Base-by-base conservation (phyloP, 1,140 invertebrate genomes). In the Euura saliciscinereae region DNA sequence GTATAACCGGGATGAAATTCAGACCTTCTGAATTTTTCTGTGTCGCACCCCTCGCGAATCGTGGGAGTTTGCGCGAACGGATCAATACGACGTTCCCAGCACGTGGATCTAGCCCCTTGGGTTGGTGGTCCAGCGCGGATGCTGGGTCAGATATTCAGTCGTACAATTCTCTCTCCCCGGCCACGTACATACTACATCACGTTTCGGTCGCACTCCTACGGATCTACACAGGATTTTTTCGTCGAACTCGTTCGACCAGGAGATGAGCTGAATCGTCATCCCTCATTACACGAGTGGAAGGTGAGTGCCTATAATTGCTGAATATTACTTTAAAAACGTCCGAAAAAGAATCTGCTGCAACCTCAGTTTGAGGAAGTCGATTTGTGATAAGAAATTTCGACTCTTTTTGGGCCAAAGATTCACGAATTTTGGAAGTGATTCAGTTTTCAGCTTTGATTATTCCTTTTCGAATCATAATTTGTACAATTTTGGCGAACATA, bases 11-110 rank as follows among this genome's bases (percentile, higher is more conserved):
- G 28, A 28, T 28, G 28, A 28, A 28, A 28, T 28, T 59, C 51
- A 59, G 51, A 59, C 51, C 51, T 59, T 59, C 51, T 8, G 13
- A 59, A 59, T 59, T 59, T 59, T 59, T n/a, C 76, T 73, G 76
- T 28, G 28, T 28, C 28, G 71, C 74, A 73, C 72, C 78, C 77
- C 77, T 77, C 80, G 79, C 81, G 83, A 78, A 80, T 77, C 10
- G 51, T 78, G 77, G 76, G 85, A 86, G 83, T 85, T 86, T 86
- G 85, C 85, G 84, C 84, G 84, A 78, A 82, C 78, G 82, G 82
- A 86, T 86, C 85, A 86, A 86, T 86, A 85, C 84, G 76, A 71
- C 66, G 71, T 68, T 69, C 78, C 79, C 82, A 70, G 80, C 83
- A 81, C 83, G 80, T 85, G 83, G 82, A 85, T 82, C 69, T 77